Conservation (phyloP, 1,140 invertebrate genomes). For the Euglossa dilemma region DNA sequence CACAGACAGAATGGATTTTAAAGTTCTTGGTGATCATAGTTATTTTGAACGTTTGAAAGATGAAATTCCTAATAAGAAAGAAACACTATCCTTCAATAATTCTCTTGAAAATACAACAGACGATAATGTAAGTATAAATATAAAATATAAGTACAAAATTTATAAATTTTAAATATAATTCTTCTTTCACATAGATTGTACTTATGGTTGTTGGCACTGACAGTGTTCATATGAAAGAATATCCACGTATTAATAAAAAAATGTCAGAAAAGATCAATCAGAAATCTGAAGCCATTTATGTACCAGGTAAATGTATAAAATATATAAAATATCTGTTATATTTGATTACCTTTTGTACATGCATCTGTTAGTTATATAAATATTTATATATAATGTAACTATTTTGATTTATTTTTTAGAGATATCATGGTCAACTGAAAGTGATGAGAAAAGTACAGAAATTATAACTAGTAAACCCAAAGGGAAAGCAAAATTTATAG, state of each 20-base stretch:
- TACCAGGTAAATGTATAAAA: conserved; percentile 43
- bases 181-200: conserved; percentile 78
- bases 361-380: neutral
- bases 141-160: conserved; percentile 10
- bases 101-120: conserved; percentile 68
- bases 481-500: conserved; percentile 84
- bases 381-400: conserved; percentile 3
- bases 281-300: conserved; percentile 39
- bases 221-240: conserved; percentile 77
- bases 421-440: conserved; percentile 53
- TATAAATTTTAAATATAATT: conserved; percentile 24
- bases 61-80: conserved; percentile 56
- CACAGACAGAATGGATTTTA: conserved; percentile 56
- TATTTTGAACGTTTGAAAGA: conserved; percentile 77
- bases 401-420: conserved; percentile 30
- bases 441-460: conserved; percentile 57
- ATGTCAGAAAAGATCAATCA: conserved; percentile 57
- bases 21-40: conserved; percentile 78
- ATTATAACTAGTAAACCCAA: conserved; percentile 78
- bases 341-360: conserved; percentile 12
- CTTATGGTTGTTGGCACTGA: conserved; percentile 80
- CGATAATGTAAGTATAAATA: conserved; percentile 74
- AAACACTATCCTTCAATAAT: conserved; percentile 57
- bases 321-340: neutral
- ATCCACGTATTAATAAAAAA: conserved; percentile 72